Conservation (phyloP, 1,140 invertebrate species). For the Pseudomyrmex cubaensis region DNA sequence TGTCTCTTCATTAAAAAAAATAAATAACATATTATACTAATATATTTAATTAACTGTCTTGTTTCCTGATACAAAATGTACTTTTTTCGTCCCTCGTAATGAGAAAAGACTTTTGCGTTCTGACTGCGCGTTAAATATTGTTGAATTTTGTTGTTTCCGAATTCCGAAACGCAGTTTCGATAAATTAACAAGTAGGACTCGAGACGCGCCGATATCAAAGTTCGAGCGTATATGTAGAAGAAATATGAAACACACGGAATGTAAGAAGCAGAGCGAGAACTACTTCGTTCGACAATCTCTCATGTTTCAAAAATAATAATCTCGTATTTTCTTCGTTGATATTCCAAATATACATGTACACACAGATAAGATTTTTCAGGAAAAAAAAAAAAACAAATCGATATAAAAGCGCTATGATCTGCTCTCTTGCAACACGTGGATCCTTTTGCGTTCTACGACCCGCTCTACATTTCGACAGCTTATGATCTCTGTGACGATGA, state of each 20-base stretch:
- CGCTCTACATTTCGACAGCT: conserved; percentile 70
- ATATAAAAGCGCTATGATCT: conserved; percentile 13
- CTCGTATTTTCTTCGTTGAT: conserved; percentile 22
- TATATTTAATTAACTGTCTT: no score
- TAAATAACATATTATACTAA: no score
- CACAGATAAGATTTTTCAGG: conserved; percentile 29
- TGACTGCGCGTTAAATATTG: background rate
- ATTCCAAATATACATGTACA: background rate
- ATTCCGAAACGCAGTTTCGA: background rate
- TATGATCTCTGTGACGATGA: conserved; percentile 66
- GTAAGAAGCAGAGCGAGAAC: conserved; percentile 38
- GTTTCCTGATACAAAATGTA: no score
- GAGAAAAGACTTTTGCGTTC: no score
- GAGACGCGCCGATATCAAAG: background rate
- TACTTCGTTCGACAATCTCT: conserved; percentile 1
- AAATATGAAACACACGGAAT: conserved; percentile 22
- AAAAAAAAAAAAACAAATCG: conserved; percentile 3
- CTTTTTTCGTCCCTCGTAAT: no score
- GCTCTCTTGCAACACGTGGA: conserved; percentile 71
- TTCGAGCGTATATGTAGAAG: conserved; percentile 26
- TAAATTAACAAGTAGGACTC: background rate
- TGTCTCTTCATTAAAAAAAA: no score
- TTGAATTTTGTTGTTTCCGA: background rate
- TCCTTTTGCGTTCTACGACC: conserved; percentile 71
- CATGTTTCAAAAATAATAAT: background rate